Percentiles rank a stretch among this genome's conserved stretches.
phyloP scores from a whole-genome alignment of 2,113 vertebrate species.

The Heliornis fulica region DNA sequence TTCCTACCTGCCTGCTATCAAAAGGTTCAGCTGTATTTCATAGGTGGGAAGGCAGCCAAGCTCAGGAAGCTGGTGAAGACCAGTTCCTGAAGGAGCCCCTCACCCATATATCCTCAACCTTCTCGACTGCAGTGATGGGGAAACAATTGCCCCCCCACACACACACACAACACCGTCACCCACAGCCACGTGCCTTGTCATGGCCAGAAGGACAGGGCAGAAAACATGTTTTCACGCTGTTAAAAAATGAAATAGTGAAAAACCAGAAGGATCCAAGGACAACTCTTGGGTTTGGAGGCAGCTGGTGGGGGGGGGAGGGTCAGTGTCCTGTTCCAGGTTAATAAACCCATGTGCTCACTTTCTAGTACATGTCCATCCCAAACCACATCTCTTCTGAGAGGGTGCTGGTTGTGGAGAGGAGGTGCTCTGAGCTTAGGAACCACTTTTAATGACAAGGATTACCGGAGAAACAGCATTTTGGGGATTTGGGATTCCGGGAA shows the following conservation, averaged over 20 bases:
- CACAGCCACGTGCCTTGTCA: not conserved
- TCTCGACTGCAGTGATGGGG: not conserved
- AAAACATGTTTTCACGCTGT: not conserved
- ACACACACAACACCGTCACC: not conserved
- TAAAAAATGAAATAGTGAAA: not conserved
- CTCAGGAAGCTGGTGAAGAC: not conserved
- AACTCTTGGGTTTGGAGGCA: not conserved
- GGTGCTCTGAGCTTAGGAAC: not conserved
- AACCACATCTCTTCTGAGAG: not conserved
- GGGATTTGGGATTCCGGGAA: slow-evolving; percentile 51
- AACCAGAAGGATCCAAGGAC: not conserved
- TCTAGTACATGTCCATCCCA: not conserved
- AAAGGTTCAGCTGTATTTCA: not conserved
- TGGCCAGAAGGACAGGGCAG: not conserved
- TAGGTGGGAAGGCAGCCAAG: not conserved
- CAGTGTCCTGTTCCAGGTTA: not conserved
- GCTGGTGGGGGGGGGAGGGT: too few species aligned
- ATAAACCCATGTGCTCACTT: not conserved
- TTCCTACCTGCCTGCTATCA: not conserved
- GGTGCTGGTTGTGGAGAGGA: not conserved
- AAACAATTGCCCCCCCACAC: not conserved
- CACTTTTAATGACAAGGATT: slow-evolving; percentile 42
- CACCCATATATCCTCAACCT: not conserved
- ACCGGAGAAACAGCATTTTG: slow-evolving; percentile 33
- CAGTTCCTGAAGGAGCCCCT: not conserved